A percentile compares a stretch with the other conserved stretches of the same genome.
Evolutionary conservation across 2,888 invertebrate genomes (phyloP).

Genomic region (Ophonus ardosiacus): DNA sequence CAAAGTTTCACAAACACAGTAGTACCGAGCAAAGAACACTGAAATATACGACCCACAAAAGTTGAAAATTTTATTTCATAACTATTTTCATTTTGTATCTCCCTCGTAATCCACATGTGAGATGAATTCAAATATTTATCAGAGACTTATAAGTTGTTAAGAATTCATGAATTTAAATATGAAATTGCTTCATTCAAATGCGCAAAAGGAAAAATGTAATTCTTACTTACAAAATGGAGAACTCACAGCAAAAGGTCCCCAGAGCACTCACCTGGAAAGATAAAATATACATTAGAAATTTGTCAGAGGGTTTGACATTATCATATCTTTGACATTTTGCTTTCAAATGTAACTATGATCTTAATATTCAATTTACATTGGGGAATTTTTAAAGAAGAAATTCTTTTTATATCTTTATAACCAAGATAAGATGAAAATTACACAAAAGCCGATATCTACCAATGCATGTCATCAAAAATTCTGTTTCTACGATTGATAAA

Average conservation of each 20-base stretch:
- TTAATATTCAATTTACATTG: constrained; percentile 20
- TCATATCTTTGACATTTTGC: constrained; percentile 12
- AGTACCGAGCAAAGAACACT: constrained; percentile 37
- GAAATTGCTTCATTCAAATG: constrained; percentile 22
- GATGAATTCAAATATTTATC: constrained; percentile 20
- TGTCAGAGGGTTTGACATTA: constrained; percentile 7
- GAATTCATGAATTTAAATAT: constrained; percentile 40
- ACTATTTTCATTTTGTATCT: constrained; percentile 35
- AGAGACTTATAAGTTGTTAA: constrained; percentile 18
- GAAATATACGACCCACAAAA: constrained; percentile 11
- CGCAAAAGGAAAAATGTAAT: constrained; percentile 28
- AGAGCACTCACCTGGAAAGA: constrained; percentile 48
- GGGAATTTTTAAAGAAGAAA: neutral
- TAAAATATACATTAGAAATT: constrained; percentile 50
- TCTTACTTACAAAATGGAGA: constrained; percentile 26
- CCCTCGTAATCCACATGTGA: neutral
- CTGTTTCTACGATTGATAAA: no score
- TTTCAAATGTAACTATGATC: neutral
- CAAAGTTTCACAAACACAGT: constrained; percentile 33
- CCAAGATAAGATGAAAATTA: no score
- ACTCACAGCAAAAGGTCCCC: neutral
- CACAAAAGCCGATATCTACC: no score
- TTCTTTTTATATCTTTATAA: neutral
- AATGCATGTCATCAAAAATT: no score
- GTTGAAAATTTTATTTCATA: constrained; percentile 4